Evolutionary conservation across 1,140 invertebrate genomes (phyloP).

Genomic region (Zaprionus inermis): DNA sequence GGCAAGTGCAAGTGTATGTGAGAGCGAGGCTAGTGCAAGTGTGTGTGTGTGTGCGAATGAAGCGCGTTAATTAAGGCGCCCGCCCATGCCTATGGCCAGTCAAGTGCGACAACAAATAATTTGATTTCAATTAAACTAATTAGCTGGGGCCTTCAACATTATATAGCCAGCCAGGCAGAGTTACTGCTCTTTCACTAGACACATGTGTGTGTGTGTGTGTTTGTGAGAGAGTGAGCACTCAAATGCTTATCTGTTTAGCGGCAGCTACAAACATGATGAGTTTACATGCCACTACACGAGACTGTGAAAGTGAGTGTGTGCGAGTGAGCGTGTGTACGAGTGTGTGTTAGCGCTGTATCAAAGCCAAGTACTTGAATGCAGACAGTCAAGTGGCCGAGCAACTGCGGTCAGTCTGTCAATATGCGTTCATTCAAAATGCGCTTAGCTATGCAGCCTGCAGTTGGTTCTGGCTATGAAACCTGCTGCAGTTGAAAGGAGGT

Average conservation of each 20-base stretch:
- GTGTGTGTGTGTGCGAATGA: slow-evolving; percentile 34
- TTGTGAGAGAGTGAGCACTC: slow-evolving; percentile 44
- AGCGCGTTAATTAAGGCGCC: slow-evolving; percentile 81
- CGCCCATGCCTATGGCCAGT: slow-evolving; percentile 73
- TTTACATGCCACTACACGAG: slow-evolving; percentile 29
- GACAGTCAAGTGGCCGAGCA: slow-evolving; percentile 72
- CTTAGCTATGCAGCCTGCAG: slow-evolving; percentile 64
- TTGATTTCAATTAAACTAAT: slow-evolving; percentile 84
- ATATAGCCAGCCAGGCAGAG: slow-evolving; percentile 29
- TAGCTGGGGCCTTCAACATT: slow-evolving; percentile 76
- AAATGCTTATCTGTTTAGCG: slow-evolving; percentile 75
- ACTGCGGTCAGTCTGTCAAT: slow-evolving; percentile 73
- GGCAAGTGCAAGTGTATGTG: slow-evolving; percentile 20
- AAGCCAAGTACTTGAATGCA: slow-evolving; percentile 68
- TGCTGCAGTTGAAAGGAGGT: background rate
- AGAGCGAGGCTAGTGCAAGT: background rate
- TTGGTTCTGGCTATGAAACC: too few species aligned
- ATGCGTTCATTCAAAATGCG: slow-evolving; percentile 60
- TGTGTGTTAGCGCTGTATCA: slow-evolving; percentile 52
- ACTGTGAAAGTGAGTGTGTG: background rate
- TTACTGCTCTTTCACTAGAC: slow-evolving; percentile 15
- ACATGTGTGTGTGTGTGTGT: slow-evolving; percentile 14
- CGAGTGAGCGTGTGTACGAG: slow-evolving; percentile 13
- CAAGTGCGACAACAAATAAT: slow-evolving; percentile 84
- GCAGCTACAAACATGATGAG: slow-evolving; percentile 57